phyloP scores from a whole-genome alignment of 30 jellyfish, hydroid and myxozoan species.

The Aurelia aurita region DNA sequence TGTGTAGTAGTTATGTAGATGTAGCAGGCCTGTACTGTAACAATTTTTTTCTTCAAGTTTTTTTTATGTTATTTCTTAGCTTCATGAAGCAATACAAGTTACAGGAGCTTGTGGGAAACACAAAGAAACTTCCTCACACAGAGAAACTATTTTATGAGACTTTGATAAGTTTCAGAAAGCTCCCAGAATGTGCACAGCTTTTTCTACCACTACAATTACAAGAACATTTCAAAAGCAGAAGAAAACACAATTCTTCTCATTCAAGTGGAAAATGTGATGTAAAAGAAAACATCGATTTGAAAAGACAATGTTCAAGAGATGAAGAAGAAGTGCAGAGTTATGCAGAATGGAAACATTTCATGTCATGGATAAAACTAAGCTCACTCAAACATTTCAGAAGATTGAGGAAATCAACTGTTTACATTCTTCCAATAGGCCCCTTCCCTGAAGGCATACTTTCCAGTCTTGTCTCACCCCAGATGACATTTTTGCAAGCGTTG shows the following conservation, averaged over 20 bases:
- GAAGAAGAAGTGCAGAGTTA: conserved; percentile 87
- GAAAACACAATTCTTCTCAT: background rate
- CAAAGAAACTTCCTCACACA: conserved; percentile 43
- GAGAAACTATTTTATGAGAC: conserved; percentile 73
- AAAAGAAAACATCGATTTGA: conserved; percentile 8
- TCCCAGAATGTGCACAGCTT: conserved; percentile 74
- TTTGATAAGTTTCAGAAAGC: conserved; percentile 63
- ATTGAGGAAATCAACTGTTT: conserved; percentile 54
- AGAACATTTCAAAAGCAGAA: conserved; percentile 10
- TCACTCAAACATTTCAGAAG: conserved; percentile 66
- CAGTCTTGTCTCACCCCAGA: conserved; percentile 60
- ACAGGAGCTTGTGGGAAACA: conserved; percentile 64
- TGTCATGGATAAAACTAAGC: conserved; percentile 59
- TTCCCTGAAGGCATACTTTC: conserved; percentile 78
- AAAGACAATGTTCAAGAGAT: conserved; percentile 59
- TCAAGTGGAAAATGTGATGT: conserved; percentile 10
- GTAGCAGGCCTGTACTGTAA: too few relatives aligned
- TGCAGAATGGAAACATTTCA: conserved; percentile 78
- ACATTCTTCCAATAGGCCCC: conserved; percentile 86
- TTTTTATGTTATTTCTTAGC: background rate
- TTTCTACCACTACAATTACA: conserved; percentile 64
- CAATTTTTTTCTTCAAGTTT: background rate
- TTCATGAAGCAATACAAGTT: conserved; percentile 68
- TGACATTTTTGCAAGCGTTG: conserved; percentile 49
- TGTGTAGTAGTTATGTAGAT: too few relatives aligned